phyloP scores from a whole-genome alignment of 30 jellyfish, hydroid and myxozoan genomes.

The Aurelia sp. region DNA sequence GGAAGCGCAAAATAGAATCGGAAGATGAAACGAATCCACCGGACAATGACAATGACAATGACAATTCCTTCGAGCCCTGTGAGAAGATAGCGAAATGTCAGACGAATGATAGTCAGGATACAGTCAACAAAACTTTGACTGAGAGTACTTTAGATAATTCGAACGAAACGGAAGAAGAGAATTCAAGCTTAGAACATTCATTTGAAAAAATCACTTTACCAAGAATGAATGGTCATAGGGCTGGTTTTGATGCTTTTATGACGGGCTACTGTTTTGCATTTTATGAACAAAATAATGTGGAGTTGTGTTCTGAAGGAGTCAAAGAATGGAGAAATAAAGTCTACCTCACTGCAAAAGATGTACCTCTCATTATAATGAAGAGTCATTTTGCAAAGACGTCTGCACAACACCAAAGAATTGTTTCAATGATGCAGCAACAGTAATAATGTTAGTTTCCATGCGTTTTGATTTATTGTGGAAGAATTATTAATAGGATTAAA shows the following conservation, averaged over 20 bases:
- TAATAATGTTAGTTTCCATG: background rate
- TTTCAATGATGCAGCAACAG: background rate
- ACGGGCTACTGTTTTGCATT: constrained; percentile 68
- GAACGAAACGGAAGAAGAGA: background rate
- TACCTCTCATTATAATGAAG: constrained; percentile 48
- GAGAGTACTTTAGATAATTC: background rate
- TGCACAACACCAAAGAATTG: constrained; percentile 4
- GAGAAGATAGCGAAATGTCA: background rate
- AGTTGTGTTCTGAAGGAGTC: background rate
- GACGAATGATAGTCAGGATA: background rate
- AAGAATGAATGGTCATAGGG: constrained; percentile 60
- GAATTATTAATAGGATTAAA: too few relatives aligned
- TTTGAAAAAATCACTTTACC: constrained; percentile 9
- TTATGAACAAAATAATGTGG: constrained; percentile 7
- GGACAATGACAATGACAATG: background rate
- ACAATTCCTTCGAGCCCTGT: background rate
- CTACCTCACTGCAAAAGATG: constrained; percentile 57
- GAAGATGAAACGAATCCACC: background rate
- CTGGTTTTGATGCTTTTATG: constrained; percentile 78
- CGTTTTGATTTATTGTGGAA: background rate
- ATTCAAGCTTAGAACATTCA: background rate
- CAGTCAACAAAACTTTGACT: background rate
- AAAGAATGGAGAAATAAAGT: constrained; percentile 30
- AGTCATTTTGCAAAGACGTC: constrained; percentile 74
- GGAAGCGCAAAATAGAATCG: constrained; percentile 28